Evolutionary conservation across 2,888 invertebrate species (phyloP), one percentile per base, ranked within the genome.

Genomic region (Lydus trimaculatus): DNA sequence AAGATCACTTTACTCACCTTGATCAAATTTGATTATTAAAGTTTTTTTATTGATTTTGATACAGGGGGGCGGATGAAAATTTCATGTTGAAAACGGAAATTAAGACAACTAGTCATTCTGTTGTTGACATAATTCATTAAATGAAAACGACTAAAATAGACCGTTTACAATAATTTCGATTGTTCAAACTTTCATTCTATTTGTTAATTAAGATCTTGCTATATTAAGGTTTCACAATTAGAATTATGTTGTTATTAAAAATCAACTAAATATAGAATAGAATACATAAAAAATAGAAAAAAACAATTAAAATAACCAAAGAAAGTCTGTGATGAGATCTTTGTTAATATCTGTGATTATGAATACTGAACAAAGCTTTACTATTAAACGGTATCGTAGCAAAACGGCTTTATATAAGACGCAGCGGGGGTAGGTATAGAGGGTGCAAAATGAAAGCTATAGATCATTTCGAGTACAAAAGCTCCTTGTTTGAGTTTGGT

Each of bases 381-480:
- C 67, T 72, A 52, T 71, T 76, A 77, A 76, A 74, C 77, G 77
- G 79, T 79, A 78, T 78, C 74, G 73, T 72, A 70, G 72, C 64
- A 67, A 70, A 73, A 71, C 62, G 33, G 61, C 58, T 59, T 48
- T 59, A 63, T 67, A 66, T 71, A 65, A 71, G 67, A 61, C 71
- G 58, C 72, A 65, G 71, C 68, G 69, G 72, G 64, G 67, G 71
- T 68, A 28, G 2, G 28, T n/a, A 66, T 75, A 76, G 75, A 76
- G 76, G 75, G 77, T 69, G 73, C 75, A 72, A 83, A 83, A 83
- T 83, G 82, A 83, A 83, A 75, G 79, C 81, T 72, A 82, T 83
- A 82, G 76, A 82, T 83, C 83, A 83, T 83, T 81, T 80, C 76
- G 75, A 77, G 78, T 77, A 82, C 81, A 82, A 82, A 82, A 80